Evolutionary conservation across 2,888 invertebrate genomes (phyloP), one percentile per base, ranked within the genome.

Genomic region (Orchesella flavescens): DNA sequence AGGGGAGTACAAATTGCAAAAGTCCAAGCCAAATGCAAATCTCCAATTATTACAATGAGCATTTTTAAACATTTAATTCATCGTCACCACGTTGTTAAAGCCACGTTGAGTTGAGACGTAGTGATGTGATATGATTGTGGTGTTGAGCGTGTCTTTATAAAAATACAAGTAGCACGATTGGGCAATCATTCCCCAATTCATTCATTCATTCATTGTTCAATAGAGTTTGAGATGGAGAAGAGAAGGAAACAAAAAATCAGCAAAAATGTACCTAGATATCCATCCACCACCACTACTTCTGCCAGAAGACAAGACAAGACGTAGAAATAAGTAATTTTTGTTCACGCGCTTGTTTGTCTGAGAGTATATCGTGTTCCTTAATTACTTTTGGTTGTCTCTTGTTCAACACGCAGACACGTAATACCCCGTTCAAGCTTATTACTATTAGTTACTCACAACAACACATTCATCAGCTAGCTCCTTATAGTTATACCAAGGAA

Each of bases 121-220:
- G n/a, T n/a, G n/a, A n/a, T n/a, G n/a, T n/a, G n/a, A n/a, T n/a
- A n/a, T n/a, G n/a, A n/a, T n/a, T n/a, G n/a, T n/a, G 34, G 3
- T 34, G 2, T 34, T 34, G 34, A 34, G 34, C 34, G 34, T 34
- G 34, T 34, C 34, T 34, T 34, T 2, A 34, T 34, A 34, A 65
- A 63, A 69, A 69, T 69, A 69, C 69, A 43, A 69, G 69, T 69
- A 74, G 74, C 74, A 63, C 72, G 57, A 72, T 72, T 72, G 59
- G 59, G 72, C 72, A 72, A 72, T 72, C 72, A 72, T 72, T 72
- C 34, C n/a, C 34, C 34, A 34, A 34, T 34, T 34, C 34, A 34
- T 34, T 34, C 34, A 34, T 34, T 34, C 69, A 69, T 69, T 69
- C 49, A 69, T 69, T 34, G 34, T 69, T 69, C 49, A 69, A 69